Percentiles rank a stretch among this genome's conserved stretches.
These are phyloP conservation scores for Lasiurus cinereus DNA, from an alignment of 2,113 vertebrate species.

Conservation along the genomic window DNA sequence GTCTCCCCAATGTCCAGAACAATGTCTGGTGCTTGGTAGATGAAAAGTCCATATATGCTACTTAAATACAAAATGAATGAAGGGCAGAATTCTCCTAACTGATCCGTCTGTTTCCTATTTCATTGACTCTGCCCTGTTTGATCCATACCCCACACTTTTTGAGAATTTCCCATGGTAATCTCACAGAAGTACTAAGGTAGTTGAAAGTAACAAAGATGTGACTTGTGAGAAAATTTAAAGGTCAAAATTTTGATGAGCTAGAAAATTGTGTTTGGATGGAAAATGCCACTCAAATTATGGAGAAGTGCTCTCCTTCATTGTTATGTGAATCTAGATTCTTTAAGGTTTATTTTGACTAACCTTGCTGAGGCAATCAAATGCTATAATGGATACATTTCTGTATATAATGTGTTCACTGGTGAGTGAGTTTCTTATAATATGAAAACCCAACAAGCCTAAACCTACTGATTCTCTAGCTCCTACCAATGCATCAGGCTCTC, in stretches of 20 bases:
- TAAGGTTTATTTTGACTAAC: neutral
- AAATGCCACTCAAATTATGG: neutral
- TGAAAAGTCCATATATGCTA: neutral
- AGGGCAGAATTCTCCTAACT: neutral
- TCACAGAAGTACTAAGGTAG: conserved; percentile 6
- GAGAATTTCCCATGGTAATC: conserved; percentile 1
- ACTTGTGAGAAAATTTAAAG: conserved; percentile 40
- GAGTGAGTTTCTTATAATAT: neutral
- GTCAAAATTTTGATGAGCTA: neutral
- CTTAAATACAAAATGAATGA: neutral
- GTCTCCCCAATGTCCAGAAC: neutral
- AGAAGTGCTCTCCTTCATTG: neutral
- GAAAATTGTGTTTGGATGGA: conserved; percentile 37
- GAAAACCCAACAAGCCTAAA: neutral
- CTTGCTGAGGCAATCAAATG: neutral
- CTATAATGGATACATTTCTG: neutral
- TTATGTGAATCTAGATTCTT: neutral
- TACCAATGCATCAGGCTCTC: neutral
- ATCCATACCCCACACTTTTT: neutral
- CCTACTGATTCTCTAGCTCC: neutral
- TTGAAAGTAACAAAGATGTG: neutral
- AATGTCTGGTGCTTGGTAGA: neutral
- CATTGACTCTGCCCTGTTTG: neutral
- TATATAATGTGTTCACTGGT: neutral
- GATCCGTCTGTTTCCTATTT: neutral